Conservation (phyloP, 2,113 vertebrate genomes). For the Meleagris gallopavo region DNA sequence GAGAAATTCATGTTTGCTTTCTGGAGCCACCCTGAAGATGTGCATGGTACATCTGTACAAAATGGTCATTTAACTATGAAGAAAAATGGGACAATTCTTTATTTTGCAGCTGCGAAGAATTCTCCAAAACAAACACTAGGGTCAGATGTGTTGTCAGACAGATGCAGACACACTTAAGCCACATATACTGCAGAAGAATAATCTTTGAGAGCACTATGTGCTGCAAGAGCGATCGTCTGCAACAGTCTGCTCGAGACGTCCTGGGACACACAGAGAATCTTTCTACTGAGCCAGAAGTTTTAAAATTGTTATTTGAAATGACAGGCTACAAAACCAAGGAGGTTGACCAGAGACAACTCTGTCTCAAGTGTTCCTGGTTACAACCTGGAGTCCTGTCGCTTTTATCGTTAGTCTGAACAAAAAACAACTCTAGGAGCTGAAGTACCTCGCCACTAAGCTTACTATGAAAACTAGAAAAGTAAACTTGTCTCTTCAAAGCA, state of each 20-base stretch:
- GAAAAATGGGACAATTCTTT: neutral
- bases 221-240: neutral
- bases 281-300: neutral
- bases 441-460: neutral
- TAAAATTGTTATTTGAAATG: neutral
- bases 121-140: too few relatives aligned
- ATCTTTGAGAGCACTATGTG: neutral
- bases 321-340: neutral
- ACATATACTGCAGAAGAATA: neutral
- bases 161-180: neutral
- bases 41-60: neutral
- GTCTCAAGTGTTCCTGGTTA: neutral
- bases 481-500: conserved; percentile 37
- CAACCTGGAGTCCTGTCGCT: neutral
- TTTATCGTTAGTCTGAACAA: neutral
- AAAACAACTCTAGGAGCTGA: neutral
- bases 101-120: neutral
- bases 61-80: neutral
- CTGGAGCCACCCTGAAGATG: neutral
- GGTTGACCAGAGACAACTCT: neutral
- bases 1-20: neutral
- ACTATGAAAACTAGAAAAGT: neutral
- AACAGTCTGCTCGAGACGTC: neutral
- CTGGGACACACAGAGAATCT: neutral
- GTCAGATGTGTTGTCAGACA: neutral